Evolutionary conservation across 2,797 vertebrate species (phyloP), one percentile per base, ranked within the genome.

Genomic region (Carduelis carduelis): DNA sequence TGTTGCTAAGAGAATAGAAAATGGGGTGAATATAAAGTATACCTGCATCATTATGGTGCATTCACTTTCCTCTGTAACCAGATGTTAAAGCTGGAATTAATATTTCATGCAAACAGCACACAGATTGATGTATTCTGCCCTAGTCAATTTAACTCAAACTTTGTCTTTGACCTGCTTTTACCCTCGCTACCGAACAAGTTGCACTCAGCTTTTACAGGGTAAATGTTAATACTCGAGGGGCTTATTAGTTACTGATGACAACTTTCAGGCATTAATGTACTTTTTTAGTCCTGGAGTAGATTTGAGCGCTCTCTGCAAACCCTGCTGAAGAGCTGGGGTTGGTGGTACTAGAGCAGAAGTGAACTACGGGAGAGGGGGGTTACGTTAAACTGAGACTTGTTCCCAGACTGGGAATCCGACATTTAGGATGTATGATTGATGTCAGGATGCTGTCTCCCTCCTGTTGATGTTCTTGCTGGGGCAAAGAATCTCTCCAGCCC

Each of bases 121-220:
- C 0, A 0, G 78, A 78, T 82, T 41, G 55, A 70, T 89, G 70
- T 66, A 4, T 94, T 92, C 79, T 88, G 83, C 74, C 89, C 84
- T 59, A 26, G 28, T 91, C 84, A 72, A 94, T 94, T 88, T 92
- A 84, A 59, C 72, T 95, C 84, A 94, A 91, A 86, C 79, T 93
- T 94, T 4, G 2, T 69, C 77, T 95, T 60, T 90, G 94, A 95
- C 94, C 92, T 90, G 94, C 55, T 78, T 87, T 94, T 93, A 68
- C 85, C 69, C 72, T 88, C 37, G 6, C 55, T 69, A n/a, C 79
- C 0, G 0, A 56, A 47, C 32, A 3, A 4, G 24, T 50, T 63
- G 59, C 61, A 4, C 49, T 63, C 87, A 12, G 79, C 82, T 90
- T 86, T 91, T 86, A 50, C 44, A 72, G 82, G 85, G 90, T 88